Conservation (phyloP, 1,140 invertebrate species). For the Ceratosolen fusciceps region DNA sequence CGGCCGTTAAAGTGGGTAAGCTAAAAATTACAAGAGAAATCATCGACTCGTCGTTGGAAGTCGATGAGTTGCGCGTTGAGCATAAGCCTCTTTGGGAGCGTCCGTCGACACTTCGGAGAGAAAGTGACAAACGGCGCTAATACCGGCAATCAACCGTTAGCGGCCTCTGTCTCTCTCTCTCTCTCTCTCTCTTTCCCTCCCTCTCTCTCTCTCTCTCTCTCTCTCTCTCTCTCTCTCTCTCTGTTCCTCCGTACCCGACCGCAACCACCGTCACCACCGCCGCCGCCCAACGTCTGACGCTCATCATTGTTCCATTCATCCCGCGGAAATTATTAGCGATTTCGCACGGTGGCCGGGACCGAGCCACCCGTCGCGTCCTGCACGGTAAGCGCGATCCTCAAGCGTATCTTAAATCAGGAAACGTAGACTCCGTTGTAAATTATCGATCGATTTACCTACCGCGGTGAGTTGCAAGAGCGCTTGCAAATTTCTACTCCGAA, state of each 20-base stretch:
- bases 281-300: not conserved
- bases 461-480: not conserved
- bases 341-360: slow-evolving; percentile 17
- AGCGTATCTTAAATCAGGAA: not conserved
- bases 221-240: too few species aligned
- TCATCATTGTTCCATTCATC: not conserved
- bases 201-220: too few species aligned
- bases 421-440: slow-evolving; percentile 3
- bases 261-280: too few species aligned
- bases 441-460: slow-evolving; percentile 45
- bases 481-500: not conserved
- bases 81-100: not conserved
- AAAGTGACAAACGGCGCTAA: slow-evolving; percentile 9
- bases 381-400: slow-evolving; percentile 3
- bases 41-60: not conserved
- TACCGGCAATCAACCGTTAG: not conserved
- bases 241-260: too few species aligned
- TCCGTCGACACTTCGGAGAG: not conserved
- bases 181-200: too few species aligned
- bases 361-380: slow-evolving; percentile 25
- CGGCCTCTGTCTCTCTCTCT: too few species aligned
- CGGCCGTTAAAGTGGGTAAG: not conserved
- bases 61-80: not conserved
- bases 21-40: not conserved
- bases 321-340: slow-evolving; percentile 42